Evolutionary conservation across 2,113 vertebrate species (phyloP).

Genomic region (Pungitius pungitius): DNA sequence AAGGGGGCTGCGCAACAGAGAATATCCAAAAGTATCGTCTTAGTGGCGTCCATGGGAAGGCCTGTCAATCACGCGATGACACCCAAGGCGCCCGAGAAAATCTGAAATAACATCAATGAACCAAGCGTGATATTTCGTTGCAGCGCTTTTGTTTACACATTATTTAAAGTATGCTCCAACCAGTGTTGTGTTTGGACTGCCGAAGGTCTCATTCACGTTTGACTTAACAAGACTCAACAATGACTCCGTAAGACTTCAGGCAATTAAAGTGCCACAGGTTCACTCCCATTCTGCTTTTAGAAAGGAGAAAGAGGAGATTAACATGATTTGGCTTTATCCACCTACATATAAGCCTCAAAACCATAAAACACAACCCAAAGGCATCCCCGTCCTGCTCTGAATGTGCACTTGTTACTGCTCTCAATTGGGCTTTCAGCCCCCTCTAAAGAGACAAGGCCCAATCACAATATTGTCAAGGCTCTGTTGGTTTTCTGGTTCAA

Average conservation of each 20-base stretch:
- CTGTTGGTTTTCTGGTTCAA: slow-evolving; percentile 97
- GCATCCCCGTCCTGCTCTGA: slow-evolving; percentile 76
- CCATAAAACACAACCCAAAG: slow-evolving; percentile 80
- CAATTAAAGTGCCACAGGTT: slow-evolving; percentile 73
- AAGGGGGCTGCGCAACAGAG: not conserved
- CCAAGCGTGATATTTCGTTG: slow-evolving; percentile 14
- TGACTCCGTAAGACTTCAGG: slow-evolving; percentile 64
- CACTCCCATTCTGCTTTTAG: slow-evolving; percentile 60
- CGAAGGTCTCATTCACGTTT: slow-evolving; percentile 58
- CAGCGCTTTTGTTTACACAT: slow-evolving; percentile 39
- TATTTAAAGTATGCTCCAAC: slow-evolving; percentile 37
- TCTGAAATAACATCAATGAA: slow-evolving; percentile 29
- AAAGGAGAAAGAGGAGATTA: slow-evolving; percentile 74
- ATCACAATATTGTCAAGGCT: slow-evolving; percentile 91
- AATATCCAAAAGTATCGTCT: not conserved
- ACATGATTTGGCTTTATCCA: slow-evolving; percentile 78
- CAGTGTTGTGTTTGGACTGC: slow-evolving; percentile 47
- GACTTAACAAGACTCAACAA: slow-evolving; percentile 62
- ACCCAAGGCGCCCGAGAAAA: not conserved
- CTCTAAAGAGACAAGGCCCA: slow-evolving; percentile 86
- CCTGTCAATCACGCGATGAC: not conserved
- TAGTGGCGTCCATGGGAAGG: not conserved
- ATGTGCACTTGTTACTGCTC: slow-evolving; percentile 85
- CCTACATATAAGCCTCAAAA: slow-evolving; percentile 71
- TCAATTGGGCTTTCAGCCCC: slow-evolving; percentile 85